Percentiles rank a stretch among this genome's conserved stretches.
phyloP scores from a whole-genome alignment of 2,113 vertebrate species.

The Phalacrocorax brasilianus region DNA sequence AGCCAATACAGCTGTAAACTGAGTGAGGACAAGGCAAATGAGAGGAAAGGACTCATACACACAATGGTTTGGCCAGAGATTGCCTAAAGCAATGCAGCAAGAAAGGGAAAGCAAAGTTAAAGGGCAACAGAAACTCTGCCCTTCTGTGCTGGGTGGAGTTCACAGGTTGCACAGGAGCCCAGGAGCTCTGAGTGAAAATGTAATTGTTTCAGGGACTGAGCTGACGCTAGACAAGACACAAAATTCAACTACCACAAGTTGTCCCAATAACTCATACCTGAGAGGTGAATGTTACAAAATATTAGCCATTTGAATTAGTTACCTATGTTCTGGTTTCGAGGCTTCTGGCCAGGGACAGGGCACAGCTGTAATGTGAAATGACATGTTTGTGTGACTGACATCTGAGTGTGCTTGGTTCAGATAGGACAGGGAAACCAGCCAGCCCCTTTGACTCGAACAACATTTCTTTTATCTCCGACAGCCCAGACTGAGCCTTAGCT shows the following conservation, averaged over 20 bases:
- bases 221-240: background rate
- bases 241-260: background rate
- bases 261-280: background rate
- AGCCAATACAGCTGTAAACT: background rate
- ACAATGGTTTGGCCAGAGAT: background rate
- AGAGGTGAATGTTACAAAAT: background rate
- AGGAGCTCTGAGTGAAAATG: background rate
- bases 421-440: background rate
- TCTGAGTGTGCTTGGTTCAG: background rate
- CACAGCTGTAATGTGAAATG: background rate
- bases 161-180: background rate
- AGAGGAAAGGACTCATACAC: background rate
- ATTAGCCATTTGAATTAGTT: background rate
- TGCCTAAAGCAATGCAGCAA: background rate
- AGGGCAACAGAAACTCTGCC: background rate
- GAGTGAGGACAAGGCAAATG: background rate
- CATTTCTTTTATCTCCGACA: rapidly evolving
- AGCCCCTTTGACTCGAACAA: background rate
- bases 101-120: background rate
- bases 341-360: background rate
- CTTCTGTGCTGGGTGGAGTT: background rate
- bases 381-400: background rate
- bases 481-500: background rate
- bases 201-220: background rate
- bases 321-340: background rate